Base-by-base conservation (phyloP, 2,888 invertebrate species). In the Prenolepis imparis region DNA sequence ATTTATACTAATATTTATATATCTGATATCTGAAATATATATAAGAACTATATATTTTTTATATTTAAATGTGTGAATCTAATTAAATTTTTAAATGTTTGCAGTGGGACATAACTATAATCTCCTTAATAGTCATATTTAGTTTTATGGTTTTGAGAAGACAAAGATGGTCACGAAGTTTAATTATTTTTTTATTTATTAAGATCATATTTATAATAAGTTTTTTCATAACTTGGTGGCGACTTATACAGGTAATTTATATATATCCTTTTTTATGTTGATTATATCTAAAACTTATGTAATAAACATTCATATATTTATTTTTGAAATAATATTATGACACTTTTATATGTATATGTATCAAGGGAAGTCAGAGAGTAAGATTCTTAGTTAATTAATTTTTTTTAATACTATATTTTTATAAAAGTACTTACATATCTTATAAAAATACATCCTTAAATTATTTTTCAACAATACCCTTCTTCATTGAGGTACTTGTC, bases 151-250 rank as follows among this genome's bases (percentile, higher is more conserved):
- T 86, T 4, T 68, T 90, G 52, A 82, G 78, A 57, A 89, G 84
- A 67, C 61, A 89, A 36, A 77, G 44, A 66, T 86, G 86, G 86
- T 87, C 86, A 28, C 86, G 87, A 72, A 66, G 85, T 8, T 88
- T 88, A 44, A 64, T 92, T 6, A 84, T 91, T n/a, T 59, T 89
- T 24, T 24, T 88, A 9, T 6, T 89, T 3, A 24, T 92, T 12
- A 84, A 89, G 73, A 4, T 92, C 21, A 86, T 91, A 70, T 67
- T 92, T 21, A 18, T 90, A 28, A 70, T 85, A 0, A 93, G 93
- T 77, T 93, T 91, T 57, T 82, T 91, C 12, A 90, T 94, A 68
- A 93, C 91, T 1, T 94, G 92, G 92, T 91, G 90, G 89, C 89
- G 91, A 36, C 91, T 94, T 55, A 59, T 93, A 74, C 87, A 91